These are phyloP conservation scores for Drosophila algonquin DNA, from an alignment of 2,888 invertebrate species.

Conservation along the genomic window DNA sequence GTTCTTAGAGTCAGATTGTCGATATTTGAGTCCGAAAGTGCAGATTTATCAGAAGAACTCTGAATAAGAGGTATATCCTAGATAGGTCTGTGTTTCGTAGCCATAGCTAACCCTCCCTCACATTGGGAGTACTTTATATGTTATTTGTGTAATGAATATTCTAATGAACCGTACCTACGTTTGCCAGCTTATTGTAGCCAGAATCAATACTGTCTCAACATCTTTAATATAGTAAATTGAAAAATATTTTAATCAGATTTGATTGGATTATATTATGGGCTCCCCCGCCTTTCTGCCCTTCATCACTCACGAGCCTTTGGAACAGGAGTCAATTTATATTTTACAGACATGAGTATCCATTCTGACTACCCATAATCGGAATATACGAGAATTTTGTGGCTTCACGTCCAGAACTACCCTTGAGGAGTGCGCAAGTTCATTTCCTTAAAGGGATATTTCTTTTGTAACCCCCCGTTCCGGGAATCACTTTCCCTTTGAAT, in stretches of 20 bases:
- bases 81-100: no score
- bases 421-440: conserved; percentile 16
- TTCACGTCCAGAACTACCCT: conserved; percentile 31
- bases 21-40: no score
- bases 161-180: no score
- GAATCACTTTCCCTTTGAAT: conserved; percentile 41
- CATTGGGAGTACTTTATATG: no score
- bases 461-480: conserved; percentile 25
- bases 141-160: no score
- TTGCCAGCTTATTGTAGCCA: no score
- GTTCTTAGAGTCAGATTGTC: background rate
- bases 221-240: background rate
- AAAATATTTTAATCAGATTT: conserved; percentile 1
- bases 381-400: conserved; percentile 41
- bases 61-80: no score
- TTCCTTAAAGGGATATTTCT: conserved; percentile 24
- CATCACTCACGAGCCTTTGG: background rate
- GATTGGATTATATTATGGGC: background rate
- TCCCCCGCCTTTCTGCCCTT: background rate
- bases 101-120: no score
- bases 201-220: background rate
- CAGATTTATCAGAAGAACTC: no score
- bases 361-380: conserved; percentile 33
- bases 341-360: conserved; percentile 14
- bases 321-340: conserved; percentile 25